phyloP scores from a whole-genome alignment of 1,140 invertebrate species.

The Drosophila tani region DNA sequence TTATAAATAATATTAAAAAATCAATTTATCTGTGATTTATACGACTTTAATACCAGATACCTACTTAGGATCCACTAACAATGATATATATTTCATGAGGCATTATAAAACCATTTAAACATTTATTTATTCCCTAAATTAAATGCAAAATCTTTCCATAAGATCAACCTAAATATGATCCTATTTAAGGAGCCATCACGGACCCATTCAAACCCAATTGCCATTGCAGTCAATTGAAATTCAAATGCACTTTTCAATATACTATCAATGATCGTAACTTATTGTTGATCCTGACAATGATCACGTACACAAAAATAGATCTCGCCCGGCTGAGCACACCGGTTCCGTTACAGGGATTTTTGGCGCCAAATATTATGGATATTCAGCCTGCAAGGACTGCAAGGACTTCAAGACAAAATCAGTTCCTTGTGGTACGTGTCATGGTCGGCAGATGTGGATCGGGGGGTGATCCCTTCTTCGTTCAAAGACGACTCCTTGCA shows the following conservation, averaged over 20 bases:
- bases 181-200: neutral
- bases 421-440: conserved; percentile 49
- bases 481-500: conserved; percentile 16
- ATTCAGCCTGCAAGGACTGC: conserved; percentile 7
- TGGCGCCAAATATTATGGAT: conserved; percentile 37
- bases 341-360: conserved; percentile 44
- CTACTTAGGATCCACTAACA: too few species aligned
- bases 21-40: too few species aligned
- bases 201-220: neutral
- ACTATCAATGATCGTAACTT: neutral
- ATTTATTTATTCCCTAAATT: neutral
- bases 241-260: conserved; percentile 26
- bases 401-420: conserved; percentile 25
- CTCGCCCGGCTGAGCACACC: conserved; percentile 28
- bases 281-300: conserved; percentile 26
- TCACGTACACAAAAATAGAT: conserved; percentile 19
- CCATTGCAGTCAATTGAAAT: conserved; percentile 10
- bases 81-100: too few species aligned
- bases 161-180: neutral
- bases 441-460: conserved; percentile 23
- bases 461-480: conserved; percentile 10
- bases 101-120: neutral
- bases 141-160: neutral
- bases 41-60: too few species aligned
- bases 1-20: too few species aligned